These are phyloP conservation scores for Eucriotettix oculatus DNA, from an alignment of 2,888 invertebrate species.

Conservation along the genomic window DNA sequence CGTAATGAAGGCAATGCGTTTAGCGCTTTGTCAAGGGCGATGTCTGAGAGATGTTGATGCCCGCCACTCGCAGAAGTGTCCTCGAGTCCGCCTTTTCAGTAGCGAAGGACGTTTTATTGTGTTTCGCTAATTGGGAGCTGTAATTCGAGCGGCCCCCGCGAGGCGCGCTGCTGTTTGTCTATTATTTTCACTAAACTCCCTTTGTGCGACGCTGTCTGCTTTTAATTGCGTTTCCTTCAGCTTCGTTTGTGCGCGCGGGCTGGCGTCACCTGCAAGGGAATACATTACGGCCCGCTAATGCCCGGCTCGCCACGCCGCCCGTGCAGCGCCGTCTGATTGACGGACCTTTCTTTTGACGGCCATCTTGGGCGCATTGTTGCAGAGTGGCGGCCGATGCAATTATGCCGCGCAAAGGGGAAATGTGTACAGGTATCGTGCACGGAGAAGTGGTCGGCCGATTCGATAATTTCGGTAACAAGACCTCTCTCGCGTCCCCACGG, in stretches of 20 bases:
- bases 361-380: too few species aligned
- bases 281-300: neutral
- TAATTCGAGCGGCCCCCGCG: conserved; percentile 9
- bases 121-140: conserved; percentile 12
- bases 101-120: conserved; percentile 6
- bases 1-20: too few species aligned
- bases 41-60: too few species aligned
- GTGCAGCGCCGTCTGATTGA: too few species aligned
- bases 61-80: neutral
- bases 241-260: conserved; percentile 5
- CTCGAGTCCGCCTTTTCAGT: neutral
- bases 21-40: too few species aligned
- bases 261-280: neutral
- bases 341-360: too few species aligned
- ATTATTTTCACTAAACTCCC: conserved; percentile 4
- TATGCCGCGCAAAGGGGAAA: too few species aligned
- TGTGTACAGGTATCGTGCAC: too few species aligned
- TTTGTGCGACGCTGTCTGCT: conserved; percentile 3
- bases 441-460: too few species aligned
- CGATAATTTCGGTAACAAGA: too few species aligned
- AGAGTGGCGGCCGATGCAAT: too few species aligned
- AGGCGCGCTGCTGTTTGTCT: neutral
- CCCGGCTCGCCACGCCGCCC: neutral
- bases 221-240: conserved; percentile 9
- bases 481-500: too few species aligned